Evolutionary conservation across 2,888 invertebrate species (phyloP), one percentile per base, ranked within the genome.

Genomic region (Watsonalla binaria): DNA sequence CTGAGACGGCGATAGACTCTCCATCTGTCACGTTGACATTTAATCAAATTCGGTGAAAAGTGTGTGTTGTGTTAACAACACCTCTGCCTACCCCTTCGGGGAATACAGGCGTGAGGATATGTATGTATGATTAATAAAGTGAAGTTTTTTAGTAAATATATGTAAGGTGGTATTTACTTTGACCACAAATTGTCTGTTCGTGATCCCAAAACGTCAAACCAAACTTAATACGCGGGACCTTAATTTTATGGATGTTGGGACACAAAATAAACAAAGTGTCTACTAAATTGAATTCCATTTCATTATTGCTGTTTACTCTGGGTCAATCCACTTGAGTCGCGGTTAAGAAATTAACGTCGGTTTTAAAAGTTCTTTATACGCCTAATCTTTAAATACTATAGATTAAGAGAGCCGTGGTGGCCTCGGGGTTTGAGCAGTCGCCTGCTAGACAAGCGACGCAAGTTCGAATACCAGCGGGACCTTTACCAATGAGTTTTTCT

Each of bases 221-320:
- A 45, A 63, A 67, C 58, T 57, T 63, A 63, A 63, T 66, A 62
- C 64, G 59, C 56, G 53, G 60, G 58, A 54, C 59, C 55, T 64
- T 68, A 69, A 74, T 67, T 67, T 66, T 48, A 59, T 55, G 54
- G 55, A 59, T 63, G 54, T 55, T 34, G 55, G 58, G 56, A 57
- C 58, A 52, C 61, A 57, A 69, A 64, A 68, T 68, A 69, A 72
- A 72, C 69, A 70, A 66, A 66, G 63, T 67, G 59, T 60, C 58
- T 56, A 63, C 56, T 62, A 63, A 74, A 74, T 72, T 72, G 65
- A 66, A 71, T 72, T 68, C 57, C 57, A 56, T 70, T 68, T 68
- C 63, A 67, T 68, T 68, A 63, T 66, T 63, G 59, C 59, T 74
- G 65, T 76, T 73, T 68, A 24, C 46, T 8, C 37, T 46, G 53